Percentiles rank a stretch among this genome's conserved stretches.
Evolutionary conservation across 2,888 invertebrate genomes (phyloP).

Genomic region (Bursaphelenchus okinawaensis): DNA sequence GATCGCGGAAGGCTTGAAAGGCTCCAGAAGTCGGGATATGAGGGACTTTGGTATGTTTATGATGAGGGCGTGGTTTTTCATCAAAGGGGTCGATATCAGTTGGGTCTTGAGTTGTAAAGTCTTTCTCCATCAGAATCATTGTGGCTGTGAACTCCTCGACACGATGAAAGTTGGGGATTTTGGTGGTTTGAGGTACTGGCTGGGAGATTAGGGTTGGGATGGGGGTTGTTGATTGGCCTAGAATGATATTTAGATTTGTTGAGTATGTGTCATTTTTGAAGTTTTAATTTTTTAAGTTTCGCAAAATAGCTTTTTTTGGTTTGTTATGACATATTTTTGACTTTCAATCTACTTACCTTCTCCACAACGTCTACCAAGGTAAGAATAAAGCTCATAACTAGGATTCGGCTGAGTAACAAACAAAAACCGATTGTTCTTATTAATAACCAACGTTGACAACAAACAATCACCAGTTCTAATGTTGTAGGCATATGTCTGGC

Average conservation of each 20-base stretch:
- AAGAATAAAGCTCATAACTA: constrained; percentile 25
- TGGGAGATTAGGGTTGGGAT: not conserved
- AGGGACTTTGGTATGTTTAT: not conserved
- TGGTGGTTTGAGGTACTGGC: not conserved
- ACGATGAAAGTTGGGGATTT: not conserved
- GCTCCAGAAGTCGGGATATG: not conserved
- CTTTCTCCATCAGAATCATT: constrained; percentile 9
- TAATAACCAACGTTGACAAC: constrained; percentile 22
- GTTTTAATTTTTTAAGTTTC: too few species aligned
- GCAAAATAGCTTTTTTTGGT: too few species aligned
- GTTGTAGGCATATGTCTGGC: constrained; percentile 29
- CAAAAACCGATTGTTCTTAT: constrained; percentile 13
- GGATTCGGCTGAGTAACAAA: constrained; percentile 26
- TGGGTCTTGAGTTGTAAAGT: constrained; percentile 3
- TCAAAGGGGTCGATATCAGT: constrained; percentile 9
- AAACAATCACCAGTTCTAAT: constrained; percentile 21
- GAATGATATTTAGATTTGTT: too few species aligned
- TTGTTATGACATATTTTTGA: too few species aligned
- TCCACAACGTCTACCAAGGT: constrained; percentile 16
- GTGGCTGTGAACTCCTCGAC: constrained; percentile 20
- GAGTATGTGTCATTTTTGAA: too few species aligned
- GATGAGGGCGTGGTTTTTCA: not conserved
- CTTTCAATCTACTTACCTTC: constrained; percentile 1
- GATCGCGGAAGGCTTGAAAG: not conserved
- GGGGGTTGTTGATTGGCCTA: not conserved